phyloP scores from a whole-genome alignment of 2,888 invertebrate species.

The Sepiola atlantica region DNA sequence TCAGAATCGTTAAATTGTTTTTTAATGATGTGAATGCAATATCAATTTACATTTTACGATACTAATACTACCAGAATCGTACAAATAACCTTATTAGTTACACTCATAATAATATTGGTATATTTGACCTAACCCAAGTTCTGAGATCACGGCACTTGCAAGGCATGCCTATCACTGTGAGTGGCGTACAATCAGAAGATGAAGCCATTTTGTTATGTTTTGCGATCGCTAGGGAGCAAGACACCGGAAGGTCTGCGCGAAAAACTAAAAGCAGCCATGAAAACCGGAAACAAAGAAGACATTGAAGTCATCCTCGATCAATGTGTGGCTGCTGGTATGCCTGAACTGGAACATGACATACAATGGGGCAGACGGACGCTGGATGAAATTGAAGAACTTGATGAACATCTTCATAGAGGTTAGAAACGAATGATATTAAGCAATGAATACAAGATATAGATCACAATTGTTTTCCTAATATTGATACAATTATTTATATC shows the following conservation, averaged over 20 bases:
- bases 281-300: neutral
- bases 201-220: neutral
- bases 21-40: neutral
- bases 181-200: neutral
- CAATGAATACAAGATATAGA: neutral
- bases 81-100: neutral
- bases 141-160: neutral
- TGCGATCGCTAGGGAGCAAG: neutral
- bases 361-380: neutral
- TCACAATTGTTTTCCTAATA: no score
- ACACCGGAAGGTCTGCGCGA: conserved; percentile 37
- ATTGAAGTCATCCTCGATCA: neutral
- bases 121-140: neutral
- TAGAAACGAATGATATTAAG: neutral
- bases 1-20: no score
- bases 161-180: neutral
- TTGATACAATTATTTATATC: no score
- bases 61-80: neutral
- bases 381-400: conserved; percentile 21
- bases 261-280: conserved; percentile 25
- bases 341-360: neutral
- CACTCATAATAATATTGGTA: neutral
- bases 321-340: conserved; percentile 34
- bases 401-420: neutral
- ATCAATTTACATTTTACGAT: neutral